These are phyloP conservation scores for Malthinus seriepunctatus DNA, from an alignment of 2,888 invertebrate genomes.

Conservation along the genomic window DNA sequence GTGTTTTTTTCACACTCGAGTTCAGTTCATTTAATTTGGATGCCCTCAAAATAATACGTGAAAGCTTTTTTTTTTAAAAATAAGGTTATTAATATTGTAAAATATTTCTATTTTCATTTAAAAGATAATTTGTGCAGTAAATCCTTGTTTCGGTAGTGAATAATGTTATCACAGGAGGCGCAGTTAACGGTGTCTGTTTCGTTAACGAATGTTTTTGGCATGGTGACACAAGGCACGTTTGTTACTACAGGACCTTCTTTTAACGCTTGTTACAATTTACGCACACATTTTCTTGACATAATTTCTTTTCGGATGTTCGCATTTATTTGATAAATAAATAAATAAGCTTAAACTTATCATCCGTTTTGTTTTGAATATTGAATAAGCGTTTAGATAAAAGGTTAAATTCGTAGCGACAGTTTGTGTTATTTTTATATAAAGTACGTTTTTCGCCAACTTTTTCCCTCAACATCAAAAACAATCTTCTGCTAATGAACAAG, in stretches of 20 bases:
- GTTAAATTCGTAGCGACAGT: too few species aligned
- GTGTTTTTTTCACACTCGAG: not conserved
- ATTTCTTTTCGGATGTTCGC: not conserved
- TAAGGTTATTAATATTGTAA: too few species aligned
- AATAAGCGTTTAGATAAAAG: too few species aligned
- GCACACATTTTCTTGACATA: constrained; percentile 4
- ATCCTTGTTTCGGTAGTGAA: constrained; percentile 6
- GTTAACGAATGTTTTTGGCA: constrained; percentile 7
- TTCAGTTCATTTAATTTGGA: not conserved
- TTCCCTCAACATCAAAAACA: too few species aligned
- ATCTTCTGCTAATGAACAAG: too few species aligned
- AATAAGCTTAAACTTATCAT: too few species aligned
- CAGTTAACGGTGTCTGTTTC: constrained; percentile 6
- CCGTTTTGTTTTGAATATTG: too few species aligned
- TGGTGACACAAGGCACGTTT: constrained; percentile 6
- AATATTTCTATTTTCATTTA: not conserved
- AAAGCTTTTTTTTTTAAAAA: too few species aligned
- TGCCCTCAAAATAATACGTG: too few species aligned
- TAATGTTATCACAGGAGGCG: constrained; percentile 4
- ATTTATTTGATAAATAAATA: too few species aligned
- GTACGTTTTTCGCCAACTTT: too few species aligned
- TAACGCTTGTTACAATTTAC: not conserved
- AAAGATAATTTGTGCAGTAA: not conserved
- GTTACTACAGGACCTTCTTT: constrained; percentile 1
- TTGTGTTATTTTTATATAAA: too few species aligned